Conservation (phyloP, 2,888 invertebrate genomes). For the Drosophila flavopinicola region DNA sequence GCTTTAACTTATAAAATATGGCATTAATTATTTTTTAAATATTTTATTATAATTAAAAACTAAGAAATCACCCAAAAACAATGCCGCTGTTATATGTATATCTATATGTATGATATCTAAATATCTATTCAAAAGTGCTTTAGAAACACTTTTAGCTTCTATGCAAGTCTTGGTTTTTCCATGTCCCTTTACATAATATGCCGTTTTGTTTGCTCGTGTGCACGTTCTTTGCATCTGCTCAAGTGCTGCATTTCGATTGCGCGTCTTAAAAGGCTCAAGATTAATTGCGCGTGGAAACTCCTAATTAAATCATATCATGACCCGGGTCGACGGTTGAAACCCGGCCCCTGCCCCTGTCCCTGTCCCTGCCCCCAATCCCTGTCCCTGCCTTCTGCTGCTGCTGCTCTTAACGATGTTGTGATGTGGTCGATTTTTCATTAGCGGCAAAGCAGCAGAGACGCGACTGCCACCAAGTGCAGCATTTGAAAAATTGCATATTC, state of each 20-base stretch:
- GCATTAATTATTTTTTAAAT: no score
- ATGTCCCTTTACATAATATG: not conserved
- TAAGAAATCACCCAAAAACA: no score
- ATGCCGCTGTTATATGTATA: no score
- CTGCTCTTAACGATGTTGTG: conserved; percentile 69
- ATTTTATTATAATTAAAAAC: no score
- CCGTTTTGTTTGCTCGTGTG: conserved; percentile 22
- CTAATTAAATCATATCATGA: conserved; percentile 82
- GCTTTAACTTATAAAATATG: no score
- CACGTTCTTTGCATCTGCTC: conserved; percentile 18
- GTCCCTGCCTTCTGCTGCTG: conserved; percentile 1
- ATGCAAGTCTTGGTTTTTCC: no score
- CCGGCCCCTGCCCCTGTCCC: conserved; percentile 14
- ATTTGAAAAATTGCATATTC: conserved; percentile 77
- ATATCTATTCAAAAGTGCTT: no score
- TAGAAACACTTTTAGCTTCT: no score
- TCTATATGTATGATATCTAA: no score
- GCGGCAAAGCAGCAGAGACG: conserved; percentile 23
- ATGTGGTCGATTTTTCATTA: conserved; percentile 68
- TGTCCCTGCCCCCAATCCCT: conserved; percentile 13
- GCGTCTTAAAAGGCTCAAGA: conserved; percentile 63
- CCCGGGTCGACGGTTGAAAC: conserved; percentile 4
- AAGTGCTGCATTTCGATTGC: conserved; percentile 48
- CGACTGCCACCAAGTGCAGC: conserved; percentile 49
- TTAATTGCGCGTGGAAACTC: conserved; percentile 82